Conservation (phyloP, 2,113 vertebrate species). For the Sinocyclocheilus maitianheensis region DNA sequence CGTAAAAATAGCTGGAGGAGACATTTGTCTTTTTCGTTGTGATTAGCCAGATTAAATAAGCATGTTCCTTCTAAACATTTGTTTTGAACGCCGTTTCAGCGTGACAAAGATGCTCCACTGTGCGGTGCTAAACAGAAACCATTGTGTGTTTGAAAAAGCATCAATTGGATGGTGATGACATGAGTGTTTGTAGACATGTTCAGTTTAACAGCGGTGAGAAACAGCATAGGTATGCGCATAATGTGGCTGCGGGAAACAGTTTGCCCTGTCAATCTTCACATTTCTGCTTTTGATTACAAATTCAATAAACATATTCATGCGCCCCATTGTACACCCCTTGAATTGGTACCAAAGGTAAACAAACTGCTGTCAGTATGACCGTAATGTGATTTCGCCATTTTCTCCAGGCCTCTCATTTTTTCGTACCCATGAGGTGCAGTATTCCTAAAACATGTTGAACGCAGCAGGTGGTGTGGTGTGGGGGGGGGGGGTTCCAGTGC, state of each 20-base stretch:
- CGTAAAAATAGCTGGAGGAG: background rate
- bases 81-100: constrained; percentile 12
- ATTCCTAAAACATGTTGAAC: constrained; percentile 53
- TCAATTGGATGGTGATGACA: constrained; percentile 18
- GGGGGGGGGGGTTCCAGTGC: background rate
- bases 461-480: background rate
- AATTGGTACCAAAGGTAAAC: background rate
- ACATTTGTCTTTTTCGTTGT: constrained; percentile 7
- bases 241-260: constrained; percentile 27
- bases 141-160: constrained; percentile 27
- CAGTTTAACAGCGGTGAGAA: constrained; percentile 28
- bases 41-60: background rate
- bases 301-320: constrained; percentile 1
- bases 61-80: constrained; percentile 27
- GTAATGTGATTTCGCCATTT: background rate
- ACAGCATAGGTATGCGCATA: constrained; percentile 13
- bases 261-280: constrained; percentile 39
- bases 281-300: constrained; percentile 39
- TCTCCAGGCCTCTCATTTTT: constrained; percentile 6
- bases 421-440: constrained; percentile 38
- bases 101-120: background rate
- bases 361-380: background rate
- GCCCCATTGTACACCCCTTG: background rate
- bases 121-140: background rate
- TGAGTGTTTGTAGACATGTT: constrained; percentile 27